A percentile compares a stretch with the other conserved stretches of the same genome.
phyloP scores from a whole-genome alignment of 2,888 invertebrate species.

The Ophioninae sp. region DNA sequence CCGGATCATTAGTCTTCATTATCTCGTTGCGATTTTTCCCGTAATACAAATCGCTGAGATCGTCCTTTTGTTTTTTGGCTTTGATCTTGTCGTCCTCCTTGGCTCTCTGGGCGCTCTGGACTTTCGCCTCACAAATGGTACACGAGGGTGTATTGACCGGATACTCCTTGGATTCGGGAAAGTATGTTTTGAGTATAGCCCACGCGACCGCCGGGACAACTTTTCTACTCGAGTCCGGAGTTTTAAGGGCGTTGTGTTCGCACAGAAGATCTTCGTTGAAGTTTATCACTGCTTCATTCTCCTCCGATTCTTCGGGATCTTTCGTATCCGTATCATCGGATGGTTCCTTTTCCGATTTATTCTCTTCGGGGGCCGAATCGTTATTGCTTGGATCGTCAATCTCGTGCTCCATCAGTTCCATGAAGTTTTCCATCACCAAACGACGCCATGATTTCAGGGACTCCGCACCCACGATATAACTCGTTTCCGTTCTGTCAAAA shows the following conservation, averaged over 20 bases:
- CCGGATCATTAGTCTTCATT: constrained; percentile 67
- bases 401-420: constrained; percentile 72
- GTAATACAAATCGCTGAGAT: constrained; percentile 74
- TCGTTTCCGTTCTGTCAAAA: constrained; percentile 69
- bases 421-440: constrained; percentile 79
- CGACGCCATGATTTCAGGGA: constrained; percentile 83
- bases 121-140: constrained; percentile 74
- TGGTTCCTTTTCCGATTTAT: constrained; percentile 50
- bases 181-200: constrained; percentile 82
- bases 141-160: constrained; percentile 74
- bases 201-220: constrained; percentile 82
- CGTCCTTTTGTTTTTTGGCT: constrained; percentile 76
- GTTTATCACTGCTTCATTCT: constrained; percentile 76
- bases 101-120: constrained; percentile 74
- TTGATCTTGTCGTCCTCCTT: constrained; percentile 77
- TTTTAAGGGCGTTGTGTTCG: constrained; percentile 81
- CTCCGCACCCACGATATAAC: constrained; percentile 83
- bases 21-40: constrained; percentile 74
- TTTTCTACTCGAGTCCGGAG: constrained; percentile 78
- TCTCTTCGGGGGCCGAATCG: constrained; percentile 54
- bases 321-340: constrained; percentile 58
- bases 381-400: constrained; percentile 64
- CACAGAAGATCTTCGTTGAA: constrained; percentile 84
- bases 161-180: constrained; percentile 80
- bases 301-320: constrained; percentile 74